phyloP scores from a whole-genome alignment of 2,888 invertebrate genomes.

The Melanotus villosus region DNA sequence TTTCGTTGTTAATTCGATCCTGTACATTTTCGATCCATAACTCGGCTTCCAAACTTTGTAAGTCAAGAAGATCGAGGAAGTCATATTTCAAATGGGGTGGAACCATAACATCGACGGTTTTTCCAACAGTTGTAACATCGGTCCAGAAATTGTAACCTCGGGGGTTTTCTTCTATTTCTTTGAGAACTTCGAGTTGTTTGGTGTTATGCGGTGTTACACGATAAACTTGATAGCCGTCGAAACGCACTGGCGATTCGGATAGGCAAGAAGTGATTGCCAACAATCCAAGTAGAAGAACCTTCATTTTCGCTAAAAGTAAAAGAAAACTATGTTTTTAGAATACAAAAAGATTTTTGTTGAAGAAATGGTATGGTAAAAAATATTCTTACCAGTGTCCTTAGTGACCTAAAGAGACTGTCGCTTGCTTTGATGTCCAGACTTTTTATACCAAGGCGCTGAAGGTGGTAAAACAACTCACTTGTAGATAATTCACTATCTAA shows the following conservation, averaged over 20 bases:
- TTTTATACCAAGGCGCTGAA: too few species aligned
- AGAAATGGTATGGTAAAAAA: too few species aligned
- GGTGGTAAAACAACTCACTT: too few species aligned
- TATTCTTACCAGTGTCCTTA: too few species aligned
- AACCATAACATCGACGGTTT: conserved; percentile 74
- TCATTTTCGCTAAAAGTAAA: neutral
- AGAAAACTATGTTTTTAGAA: neutral
- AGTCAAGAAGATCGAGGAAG: conserved; percentile 68
- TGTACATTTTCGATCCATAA: conserved; percentile 75
- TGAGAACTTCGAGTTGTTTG: conserved; percentile 16
- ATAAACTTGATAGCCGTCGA: conserved; percentile 60
- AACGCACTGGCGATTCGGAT: conserved; percentile 14
- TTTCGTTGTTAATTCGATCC: conserved; percentile 49
- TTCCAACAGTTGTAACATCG: conserved; percentile 58
- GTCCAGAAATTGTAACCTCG: conserved; percentile 66
- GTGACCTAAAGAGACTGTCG: too few species aligned
- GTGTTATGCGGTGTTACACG: conserved; percentile 56
- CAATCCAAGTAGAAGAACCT: neutral
- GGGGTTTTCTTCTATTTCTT: conserved; percentile 2
- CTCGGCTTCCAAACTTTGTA: conserved; percentile 65
- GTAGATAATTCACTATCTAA: too few species aligned
- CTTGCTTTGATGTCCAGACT: too few species aligned
- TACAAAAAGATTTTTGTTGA: too few species aligned
- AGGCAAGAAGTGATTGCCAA: neutral
- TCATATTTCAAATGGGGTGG: conserved; percentile 69